Evolutionary conservation across 2,888 invertebrate species (phyloP), one percentile per base, ranked within the genome.

Genomic region (Rosalia funebris): DNA sequence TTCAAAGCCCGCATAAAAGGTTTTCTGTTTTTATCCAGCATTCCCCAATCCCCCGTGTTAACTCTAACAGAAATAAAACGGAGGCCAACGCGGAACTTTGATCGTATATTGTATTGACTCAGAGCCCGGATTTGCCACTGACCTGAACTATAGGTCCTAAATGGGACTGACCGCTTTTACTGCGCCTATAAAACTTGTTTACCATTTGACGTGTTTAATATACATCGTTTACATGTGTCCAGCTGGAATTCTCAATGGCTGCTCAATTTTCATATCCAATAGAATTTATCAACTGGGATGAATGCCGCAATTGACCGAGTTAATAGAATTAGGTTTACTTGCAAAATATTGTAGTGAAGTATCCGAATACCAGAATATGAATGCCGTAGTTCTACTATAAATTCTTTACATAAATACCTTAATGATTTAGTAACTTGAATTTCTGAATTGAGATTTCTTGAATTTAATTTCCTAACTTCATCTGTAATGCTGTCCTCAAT

Each of bases 91-190:
- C 34, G 10, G 34, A 3, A 2, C 34, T 34, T 34, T 34, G 34
- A 34, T 34, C 34, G 10, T n/a, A 34, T 34, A 34, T 34, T 34
- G 34, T 34, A 34, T 34, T 34, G 34, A 34, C 34, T 34, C 25
- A 5, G 34, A 34, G 34, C 34, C 34, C 34, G 34, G 34, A 34
- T 34, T 34, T 34, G 10, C 34, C 11, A n/a, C 34, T n/a, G 34
- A 10, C 34, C 34, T 34, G 10, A 34, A 34, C 34, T 34, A 3
- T 2, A 34, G 11, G 7, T n/a, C 34, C 11, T 34, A 34, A 34
- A 34, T 34, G 5, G 34, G 34, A 34, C 10, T 34, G 34, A n/a
- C 34, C 34, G 34, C 34, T n/a, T 11, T 11, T n/a, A 2, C 34
- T 34, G 10, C 5, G 5, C 11, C 34, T 34, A 34, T 34, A 34